A percentile compares a stretch with the other conserved stretches of the same genome.
Conservation (phyloP, 2,888 invertebrate species). For the Melikaiella ostensackeni region DNA sequence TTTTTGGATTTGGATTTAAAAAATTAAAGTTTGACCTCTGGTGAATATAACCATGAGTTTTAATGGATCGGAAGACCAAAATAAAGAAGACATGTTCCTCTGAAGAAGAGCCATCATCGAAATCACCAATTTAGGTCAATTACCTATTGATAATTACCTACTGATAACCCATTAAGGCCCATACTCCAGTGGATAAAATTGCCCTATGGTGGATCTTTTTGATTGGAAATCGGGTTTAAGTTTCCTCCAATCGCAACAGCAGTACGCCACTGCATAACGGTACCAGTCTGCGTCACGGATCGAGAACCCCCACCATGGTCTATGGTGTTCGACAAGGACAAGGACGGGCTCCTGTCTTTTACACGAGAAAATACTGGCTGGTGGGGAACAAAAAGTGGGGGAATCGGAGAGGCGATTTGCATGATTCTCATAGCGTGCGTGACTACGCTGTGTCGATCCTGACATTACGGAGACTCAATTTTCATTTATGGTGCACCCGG, state of each 20-base stretch:
- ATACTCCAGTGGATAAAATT: not conserved
- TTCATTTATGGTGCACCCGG: slow-evolving; percentile 10
- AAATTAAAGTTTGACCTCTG: no score
- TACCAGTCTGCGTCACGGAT: slow-evolving; percentile 70
- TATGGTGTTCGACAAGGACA: slow-evolving; percentile 59
- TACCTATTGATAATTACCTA: no score
- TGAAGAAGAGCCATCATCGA: not conserved
- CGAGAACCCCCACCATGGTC: slow-evolving; percentile 57
- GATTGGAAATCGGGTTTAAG: slow-evolving; percentile 16
- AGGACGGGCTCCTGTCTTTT: slow-evolving; percentile 59
- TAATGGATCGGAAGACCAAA: no score
- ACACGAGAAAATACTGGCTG: slow-evolving; percentile 24
- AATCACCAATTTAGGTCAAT: not conserved
- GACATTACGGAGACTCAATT: slow-evolving; percentile 47
- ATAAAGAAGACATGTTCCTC: no score
- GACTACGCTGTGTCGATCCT: slow-evolving; percentile 65
- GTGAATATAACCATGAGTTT: no score
- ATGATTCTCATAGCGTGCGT: slow-evolving; percentile 66
- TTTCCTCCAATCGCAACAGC: slow-evolving; percentile 34
- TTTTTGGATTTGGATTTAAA: no score
- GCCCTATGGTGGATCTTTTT: not conserved
- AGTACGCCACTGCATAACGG: slow-evolving; percentile 73
- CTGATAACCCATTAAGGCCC: not conserved
- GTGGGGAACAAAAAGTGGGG: slow-evolving; percentile 22
- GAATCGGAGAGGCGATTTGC: slow-evolving; percentile 59